Percentiles rank a stretch among this genome's conserved stretches.
These are phyloP conservation scores for Cephus pygmeus DNA, from an alignment of 2,888 invertebrate species.

Conservation along the genomic window DNA sequence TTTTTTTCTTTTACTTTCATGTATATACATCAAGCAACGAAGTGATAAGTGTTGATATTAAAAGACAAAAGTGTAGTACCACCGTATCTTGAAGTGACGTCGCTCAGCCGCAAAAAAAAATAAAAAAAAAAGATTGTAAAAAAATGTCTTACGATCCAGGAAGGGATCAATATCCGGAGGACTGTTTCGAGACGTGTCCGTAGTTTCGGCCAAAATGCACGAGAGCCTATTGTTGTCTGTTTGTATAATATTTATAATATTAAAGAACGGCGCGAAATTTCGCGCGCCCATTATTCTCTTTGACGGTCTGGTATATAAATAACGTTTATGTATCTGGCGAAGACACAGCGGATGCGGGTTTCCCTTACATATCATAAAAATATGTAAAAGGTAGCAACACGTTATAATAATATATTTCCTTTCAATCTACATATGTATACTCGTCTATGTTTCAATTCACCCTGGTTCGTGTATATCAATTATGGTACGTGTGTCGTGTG, in stretches of 20 bases:
- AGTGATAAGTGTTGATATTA: not conserved
- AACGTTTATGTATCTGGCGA: not conserved
- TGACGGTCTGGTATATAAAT: not conserved
- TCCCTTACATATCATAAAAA: not conserved
- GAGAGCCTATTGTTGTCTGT: not conserved
- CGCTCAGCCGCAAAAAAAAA: not conserved
- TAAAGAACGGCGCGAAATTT: not conserved
- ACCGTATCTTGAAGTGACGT: not conserved
- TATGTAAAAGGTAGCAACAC: not conserved
- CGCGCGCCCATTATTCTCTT: not conserved
- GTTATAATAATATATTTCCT: not conserved
- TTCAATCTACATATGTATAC: not conserved
- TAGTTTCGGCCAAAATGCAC: not conserved
- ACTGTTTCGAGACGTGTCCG: not conserved
- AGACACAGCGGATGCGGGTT: not conserved
- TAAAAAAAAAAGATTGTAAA: not conserved
- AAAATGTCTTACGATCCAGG: not conserved
- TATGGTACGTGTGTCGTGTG: not conserved
- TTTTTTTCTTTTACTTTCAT: not conserved
- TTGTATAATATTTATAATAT: not conserved
- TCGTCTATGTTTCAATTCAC: conserved; percentile 2
- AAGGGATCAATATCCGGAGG: not conserved
- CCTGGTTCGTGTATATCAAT: conserved; percentile 1
- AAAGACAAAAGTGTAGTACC: not conserved
- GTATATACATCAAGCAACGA: not conserved